Evolutionary conservation across 2,113 vertebrate species (phyloP).

Genomic region (Channa argus): DNA sequence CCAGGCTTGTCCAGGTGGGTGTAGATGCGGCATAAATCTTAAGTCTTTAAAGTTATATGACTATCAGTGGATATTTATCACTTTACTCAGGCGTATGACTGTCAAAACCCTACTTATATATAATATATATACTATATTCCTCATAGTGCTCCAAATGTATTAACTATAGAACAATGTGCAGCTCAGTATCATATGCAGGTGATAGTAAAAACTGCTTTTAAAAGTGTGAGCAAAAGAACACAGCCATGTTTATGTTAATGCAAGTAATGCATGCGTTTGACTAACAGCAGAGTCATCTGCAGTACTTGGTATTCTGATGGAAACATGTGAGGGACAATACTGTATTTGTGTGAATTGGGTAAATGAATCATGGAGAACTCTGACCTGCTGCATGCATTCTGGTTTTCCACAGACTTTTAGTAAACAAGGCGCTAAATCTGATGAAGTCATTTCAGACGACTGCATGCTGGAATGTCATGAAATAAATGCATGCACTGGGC

Average conservation of each 20-base stretch:
- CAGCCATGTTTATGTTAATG: conserved; percentile 1
- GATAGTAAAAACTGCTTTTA: neutral
- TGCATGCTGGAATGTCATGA: conserved; percentile 45
- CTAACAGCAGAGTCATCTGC: conserved; percentile 5
- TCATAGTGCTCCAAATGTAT: neutral
- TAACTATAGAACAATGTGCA: neutral
- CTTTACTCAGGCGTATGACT: neutral
- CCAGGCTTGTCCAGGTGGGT: no score
- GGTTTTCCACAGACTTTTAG: conserved; percentile 19
- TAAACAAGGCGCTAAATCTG: conserved; percentile 48
- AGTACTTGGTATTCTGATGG: conserved; percentile 21
- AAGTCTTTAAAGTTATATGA: conserved; percentile 4
- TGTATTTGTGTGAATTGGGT: conserved; percentile 27
- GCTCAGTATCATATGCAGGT: neutral
- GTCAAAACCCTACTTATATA: neutral
- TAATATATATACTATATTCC: neutral
- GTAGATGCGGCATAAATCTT: no score
- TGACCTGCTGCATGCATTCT: conserved; percentile 27
- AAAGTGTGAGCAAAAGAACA: conserved; percentile 1
- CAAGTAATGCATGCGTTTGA: conserved; percentile 28
- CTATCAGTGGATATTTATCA: conserved; percentile 9
- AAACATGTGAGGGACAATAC: conserved; percentile 30
- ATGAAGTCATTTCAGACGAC: conserved; percentile 41
- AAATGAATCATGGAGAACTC: conserved; percentile 38
- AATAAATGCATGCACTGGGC: conserved; percentile 36